These are phyloP conservation scores for Stegodyphus dumicola DNA, from an alignment of 1,140 invertebrate genomes.

Conservation along the genomic window DNA sequence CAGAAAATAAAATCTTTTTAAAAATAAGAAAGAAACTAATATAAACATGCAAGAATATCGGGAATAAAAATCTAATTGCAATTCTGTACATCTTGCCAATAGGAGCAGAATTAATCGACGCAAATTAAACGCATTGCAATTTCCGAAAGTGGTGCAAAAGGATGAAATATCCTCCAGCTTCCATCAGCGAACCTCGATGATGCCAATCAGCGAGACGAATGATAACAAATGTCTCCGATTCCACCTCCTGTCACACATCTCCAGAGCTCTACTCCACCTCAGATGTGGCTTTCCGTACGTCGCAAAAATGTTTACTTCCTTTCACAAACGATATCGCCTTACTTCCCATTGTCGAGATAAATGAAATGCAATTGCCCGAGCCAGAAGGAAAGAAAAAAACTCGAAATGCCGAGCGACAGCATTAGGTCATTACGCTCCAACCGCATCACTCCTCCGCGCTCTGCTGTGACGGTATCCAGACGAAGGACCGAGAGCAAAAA, in stretches of 20 bases:
- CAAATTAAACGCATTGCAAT: background rate
- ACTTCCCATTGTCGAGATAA: background rate
- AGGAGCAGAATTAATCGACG: background rate
- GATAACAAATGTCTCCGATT: background rate
- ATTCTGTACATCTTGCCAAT: background rate
- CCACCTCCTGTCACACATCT: background rate
- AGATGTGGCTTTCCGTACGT: background rate
- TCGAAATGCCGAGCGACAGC: background rate
- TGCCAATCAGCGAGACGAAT: background rate
- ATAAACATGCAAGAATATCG: too few relatives aligned
- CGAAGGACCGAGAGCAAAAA: background rate
- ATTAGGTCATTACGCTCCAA: background rate
- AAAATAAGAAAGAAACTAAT: too few relatives aligned
- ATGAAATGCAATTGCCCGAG: too few relatives aligned
- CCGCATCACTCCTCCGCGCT: background rate
- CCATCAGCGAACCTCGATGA: background rate
- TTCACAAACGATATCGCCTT: background rate
- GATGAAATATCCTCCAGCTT: background rate
- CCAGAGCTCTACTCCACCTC: background rate
- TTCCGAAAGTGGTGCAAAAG: background rate
- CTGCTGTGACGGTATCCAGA: background rate
- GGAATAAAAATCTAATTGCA: too few relatives aligned
- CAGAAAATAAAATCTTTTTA: too few relatives aligned
- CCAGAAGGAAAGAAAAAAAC: too few relatives aligned
- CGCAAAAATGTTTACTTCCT: background rate